Conservation (phyloP, 2,113 vertebrate species). For the Synodontis membranacea region DNA sequence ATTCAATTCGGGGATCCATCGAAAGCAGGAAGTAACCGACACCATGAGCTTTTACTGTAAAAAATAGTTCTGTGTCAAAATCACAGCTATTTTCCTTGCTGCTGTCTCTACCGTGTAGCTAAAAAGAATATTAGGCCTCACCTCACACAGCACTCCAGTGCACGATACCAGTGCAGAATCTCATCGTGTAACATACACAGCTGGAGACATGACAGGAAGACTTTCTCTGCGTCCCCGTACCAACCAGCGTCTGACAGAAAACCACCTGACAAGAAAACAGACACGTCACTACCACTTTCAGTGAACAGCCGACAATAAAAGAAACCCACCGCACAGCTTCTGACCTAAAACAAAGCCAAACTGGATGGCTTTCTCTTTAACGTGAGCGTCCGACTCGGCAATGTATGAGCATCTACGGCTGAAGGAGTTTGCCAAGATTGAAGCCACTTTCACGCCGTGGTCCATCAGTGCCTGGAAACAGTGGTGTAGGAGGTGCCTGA, state of each 20-base stretch:
- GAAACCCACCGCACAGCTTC: background rate
- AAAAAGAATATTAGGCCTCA: conserved; percentile 62
- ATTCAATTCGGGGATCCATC: too few relatives aligned
- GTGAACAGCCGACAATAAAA: background rate
- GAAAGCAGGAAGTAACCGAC: background rate
- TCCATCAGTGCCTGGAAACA: conserved; percentile 99
- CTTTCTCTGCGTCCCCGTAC: conserved; percentile 98
- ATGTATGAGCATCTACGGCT: conserved; percentile 97
- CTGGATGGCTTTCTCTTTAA: conserved; percentile 98
- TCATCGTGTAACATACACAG: conserved; percentile 94
- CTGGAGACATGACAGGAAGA: conserved; percentile 96
- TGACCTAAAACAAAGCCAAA: conserved; percentile 96
- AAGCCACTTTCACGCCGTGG: conserved; percentile 97
- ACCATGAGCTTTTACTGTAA: background rate
- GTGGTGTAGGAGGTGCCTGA: conserved; percentile 95
- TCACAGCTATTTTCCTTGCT: background rate
- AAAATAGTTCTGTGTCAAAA: background rate
- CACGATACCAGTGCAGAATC: conserved; percentile 93
- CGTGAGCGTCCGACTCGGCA: conserved; percentile 89
- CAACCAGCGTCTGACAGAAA: conserved; percentile 97
- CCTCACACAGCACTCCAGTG: conserved; percentile 97
- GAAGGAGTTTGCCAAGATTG: conserved; percentile 95
- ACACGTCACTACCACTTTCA: conserved; percentile 39
- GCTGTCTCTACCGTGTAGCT: background rate
- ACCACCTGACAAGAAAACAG: conserved; percentile 75